Evolutionary conservation across 2,113 vertebrate species (phyloP), one percentile per base, ranked within the genome.

Genomic region (Sapajus apella): DNA sequence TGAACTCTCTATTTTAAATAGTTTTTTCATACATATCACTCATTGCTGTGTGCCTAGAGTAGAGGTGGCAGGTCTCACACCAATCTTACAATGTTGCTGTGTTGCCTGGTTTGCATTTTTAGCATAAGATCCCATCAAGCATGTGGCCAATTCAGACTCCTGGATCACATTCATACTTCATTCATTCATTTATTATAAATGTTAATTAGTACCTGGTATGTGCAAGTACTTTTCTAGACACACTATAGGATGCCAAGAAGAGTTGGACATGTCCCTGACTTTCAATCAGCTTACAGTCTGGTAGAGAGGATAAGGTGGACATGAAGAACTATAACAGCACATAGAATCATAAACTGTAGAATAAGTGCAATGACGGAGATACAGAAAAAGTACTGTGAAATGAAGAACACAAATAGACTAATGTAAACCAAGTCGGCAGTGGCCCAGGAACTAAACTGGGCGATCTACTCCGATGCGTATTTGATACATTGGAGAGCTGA

Each of bases 401-500:
- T 30, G 50, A 76, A 56, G 40, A 83, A 1, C 14, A 47, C n/a
- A 95, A 94, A 47, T 32, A 58, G 70, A 32, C 14, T 20, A 10
- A 56, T 88, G 75, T 76, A 72, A 91, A 20, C 5, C 47, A 30
- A 16, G 16, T 27, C 0, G 0, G 45, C 45, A 35, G 56, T 7
- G 9, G 35, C 50, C 8, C 6, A 27, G 64, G 87, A 82, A 58
- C 16, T 45, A 87, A 47, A 40, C 37, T 8, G 27, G 30, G 37
- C 8, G 27, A 1, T 8, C 23, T 72, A 12, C 11, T 55, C 10
- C 8, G 0, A 1, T 0, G 61, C 45, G 37, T 30, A 25, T 61
- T 43, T 27, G 37, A 10, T 18, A 64, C 61, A 14, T 64, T 64
- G 61, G 61, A 64, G 27, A 64, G 12, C 61, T 64, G 61, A 64